Evolutionary conservation across 2,888 invertebrate species (phyloP).

Genomic region (Dasypolia templi): DNA sequence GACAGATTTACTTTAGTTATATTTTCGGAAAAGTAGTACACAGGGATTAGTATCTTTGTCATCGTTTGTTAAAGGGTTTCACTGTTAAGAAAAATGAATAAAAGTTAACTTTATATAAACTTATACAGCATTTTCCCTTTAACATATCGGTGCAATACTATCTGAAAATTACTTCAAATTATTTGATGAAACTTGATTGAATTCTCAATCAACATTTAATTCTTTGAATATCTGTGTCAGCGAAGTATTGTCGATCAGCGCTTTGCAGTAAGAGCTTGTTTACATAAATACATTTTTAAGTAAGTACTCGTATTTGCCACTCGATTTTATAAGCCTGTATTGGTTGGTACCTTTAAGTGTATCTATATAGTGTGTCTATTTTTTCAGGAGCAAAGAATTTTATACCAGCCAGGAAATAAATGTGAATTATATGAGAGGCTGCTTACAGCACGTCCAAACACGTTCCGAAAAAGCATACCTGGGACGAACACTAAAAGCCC

Average conservation of each 20-base stretch:
- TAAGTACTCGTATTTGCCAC: slow-evolving; percentile 5
- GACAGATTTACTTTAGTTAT: background rate
- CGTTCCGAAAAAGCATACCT: background rate
- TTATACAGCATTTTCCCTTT: background rate
- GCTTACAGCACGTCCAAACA: too few relatives aligned
- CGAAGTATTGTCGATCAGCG: background rate
- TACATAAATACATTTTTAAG: background rate
- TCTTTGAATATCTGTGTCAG: slow-evolving; percentile 6
- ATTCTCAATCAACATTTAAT: slow-evolving; percentile 19
- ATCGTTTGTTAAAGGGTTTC: background rate
- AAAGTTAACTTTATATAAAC: background rate
- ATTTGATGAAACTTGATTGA: slow-evolving; percentile 11
- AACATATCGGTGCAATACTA: slow-evolving; percentile 15
- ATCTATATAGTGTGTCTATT: background rate
- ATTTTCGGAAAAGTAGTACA: background rate
- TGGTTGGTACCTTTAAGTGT: background rate
- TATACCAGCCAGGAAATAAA: background rate
- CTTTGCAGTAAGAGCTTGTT: slow-evolving; percentile 10
- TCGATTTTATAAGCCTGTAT: background rate
- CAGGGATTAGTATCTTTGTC: background rate
- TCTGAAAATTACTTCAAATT: slow-evolving; percentile 23
- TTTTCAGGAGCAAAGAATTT: background rate
- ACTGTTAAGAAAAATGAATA: too few relatives aligned
- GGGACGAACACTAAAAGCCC: slow-evolving; percentile 7
- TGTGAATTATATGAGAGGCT: background rate